A percentile compares a stretch with the other conserved stretches of the same genome.
phyloP scores from a whole-genome alignment of 23 tunicate genomes.

The Styela clava region DNA sequence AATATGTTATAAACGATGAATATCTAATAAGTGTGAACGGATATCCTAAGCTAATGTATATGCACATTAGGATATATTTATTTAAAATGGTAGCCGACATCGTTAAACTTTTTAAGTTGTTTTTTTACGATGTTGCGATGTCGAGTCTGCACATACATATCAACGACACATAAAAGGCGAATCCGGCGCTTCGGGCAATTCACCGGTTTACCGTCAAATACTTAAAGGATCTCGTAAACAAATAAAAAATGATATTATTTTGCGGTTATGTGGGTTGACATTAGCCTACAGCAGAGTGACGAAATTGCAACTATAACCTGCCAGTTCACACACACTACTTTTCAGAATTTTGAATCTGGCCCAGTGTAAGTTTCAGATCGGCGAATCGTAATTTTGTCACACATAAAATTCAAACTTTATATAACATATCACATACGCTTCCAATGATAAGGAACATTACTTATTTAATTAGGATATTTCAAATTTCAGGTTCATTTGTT shows the following conservation, averaged over 20 bases:
- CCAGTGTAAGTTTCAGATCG: too few relatives aligned
- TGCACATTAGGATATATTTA: too few relatives aligned
- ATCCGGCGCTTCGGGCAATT: conserved; percentile 16
- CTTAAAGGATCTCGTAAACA: background rate
- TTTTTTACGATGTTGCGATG: background rate
- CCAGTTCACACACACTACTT: background rate
- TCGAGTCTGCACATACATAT: background rate
- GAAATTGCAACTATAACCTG: background rate
- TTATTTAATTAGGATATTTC: too few relatives aligned
- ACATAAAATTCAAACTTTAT: too few relatives aligned
- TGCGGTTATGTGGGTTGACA: background rate
- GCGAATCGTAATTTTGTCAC: too few relatives aligned
- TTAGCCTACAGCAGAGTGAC: background rate
- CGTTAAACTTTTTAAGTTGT: background rate
- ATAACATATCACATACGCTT: too few relatives aligned
- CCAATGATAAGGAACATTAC: too few relatives aligned
- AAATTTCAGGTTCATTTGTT: too few relatives aligned
- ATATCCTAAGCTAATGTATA: too few relatives aligned
- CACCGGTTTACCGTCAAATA: conserved; percentile 3
- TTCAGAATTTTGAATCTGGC: too few relatives aligned
- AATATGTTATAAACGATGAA: too few relatives aligned
- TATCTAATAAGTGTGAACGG: too few relatives aligned
- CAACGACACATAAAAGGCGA: background rate
- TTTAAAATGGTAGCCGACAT: background rate
- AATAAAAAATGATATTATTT: background rate